Conservation (phyloP, 2,797 vertebrate species). For the Acanthurus leucopareius region DNA sequence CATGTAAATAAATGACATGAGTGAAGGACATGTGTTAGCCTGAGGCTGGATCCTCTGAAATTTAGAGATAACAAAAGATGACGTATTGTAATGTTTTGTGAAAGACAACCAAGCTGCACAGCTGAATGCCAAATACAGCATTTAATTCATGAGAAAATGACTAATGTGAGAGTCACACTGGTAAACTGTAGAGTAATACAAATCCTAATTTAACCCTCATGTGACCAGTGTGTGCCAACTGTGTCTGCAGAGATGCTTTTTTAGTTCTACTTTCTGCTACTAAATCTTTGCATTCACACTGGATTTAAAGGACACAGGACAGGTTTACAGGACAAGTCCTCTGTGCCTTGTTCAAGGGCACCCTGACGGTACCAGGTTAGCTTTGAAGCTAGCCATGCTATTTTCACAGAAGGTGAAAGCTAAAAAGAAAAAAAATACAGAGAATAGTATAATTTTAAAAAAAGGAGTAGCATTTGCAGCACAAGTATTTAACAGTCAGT, state of each 20-base stretch:
- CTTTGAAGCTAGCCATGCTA: not conserved
- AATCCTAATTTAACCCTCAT: constrained; percentile 15
- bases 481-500: not conserved
- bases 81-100: constrained; percentile 9
- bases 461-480: no score
- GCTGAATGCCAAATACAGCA: constrained; percentile 8
- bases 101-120: not conserved
- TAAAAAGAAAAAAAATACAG: no score
- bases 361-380: not conserved
- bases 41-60: constrained; percentile 30
- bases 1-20: constrained; percentile 18
- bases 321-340: not conserved
- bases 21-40: constrained; percentile 24
- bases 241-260: not conserved
- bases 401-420: not conserved
- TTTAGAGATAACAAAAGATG: constrained; percentile 39
- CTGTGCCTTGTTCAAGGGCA: not conserved
- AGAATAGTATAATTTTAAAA: constrained; percentile 4
- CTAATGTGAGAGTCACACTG: not conserved
- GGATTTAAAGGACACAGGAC: no score
- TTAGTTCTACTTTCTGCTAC: not conserved
- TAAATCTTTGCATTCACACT: not conserved
- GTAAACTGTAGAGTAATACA: constrained; percentile 6
- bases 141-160: not conserved
- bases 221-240: not conserved